Evolutionary conservation across 2,888 invertebrate genomes (phyloP).

Genomic region (Lamellibrachia columna): DNA sequence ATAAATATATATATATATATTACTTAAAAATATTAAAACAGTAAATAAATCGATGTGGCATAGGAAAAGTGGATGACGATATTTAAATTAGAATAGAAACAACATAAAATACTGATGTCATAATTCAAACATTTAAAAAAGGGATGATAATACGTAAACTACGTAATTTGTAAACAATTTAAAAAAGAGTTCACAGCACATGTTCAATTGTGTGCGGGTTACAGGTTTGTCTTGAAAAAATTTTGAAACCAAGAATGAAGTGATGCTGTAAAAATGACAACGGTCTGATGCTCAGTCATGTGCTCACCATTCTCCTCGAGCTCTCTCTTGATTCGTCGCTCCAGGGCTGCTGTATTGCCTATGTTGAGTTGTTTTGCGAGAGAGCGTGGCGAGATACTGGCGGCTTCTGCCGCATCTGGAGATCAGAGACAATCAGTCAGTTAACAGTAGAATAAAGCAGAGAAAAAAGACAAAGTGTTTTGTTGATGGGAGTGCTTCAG

Average conservation of each 20-base stretch:
- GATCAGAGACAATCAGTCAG: background rate
- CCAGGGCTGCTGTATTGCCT: conserved; percentile 70
- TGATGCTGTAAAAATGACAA: background rate
- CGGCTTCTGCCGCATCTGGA: conserved; percentile 49
- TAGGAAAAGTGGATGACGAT: no score
- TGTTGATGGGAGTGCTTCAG: background rate
- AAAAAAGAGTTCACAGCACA: background rate
- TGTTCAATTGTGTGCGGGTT: background rate
- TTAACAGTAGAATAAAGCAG: background rate
- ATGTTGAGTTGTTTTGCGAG: conserved; percentile 65
- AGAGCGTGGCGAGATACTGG: conserved; percentile 57
- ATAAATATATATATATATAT: no score
- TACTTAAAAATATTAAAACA: no score
- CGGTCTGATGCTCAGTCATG: background rate
- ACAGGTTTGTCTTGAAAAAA: background rate
- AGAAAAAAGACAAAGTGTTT: no score
- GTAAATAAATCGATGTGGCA: no score
- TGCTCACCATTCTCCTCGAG: conserved; percentile 81
- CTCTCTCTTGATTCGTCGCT: conserved; percentile 85
- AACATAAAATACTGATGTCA: no score
- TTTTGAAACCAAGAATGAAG: background rate
- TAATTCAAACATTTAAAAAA: no score
- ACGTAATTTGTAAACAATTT: no score
- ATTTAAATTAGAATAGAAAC: no score
- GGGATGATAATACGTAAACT: no score